These are phyloP conservation scores for Pseudopodoces humilis DNA, from an alignment of 2,113 vertebrate species.

Conservation along the genomic window DNA sequence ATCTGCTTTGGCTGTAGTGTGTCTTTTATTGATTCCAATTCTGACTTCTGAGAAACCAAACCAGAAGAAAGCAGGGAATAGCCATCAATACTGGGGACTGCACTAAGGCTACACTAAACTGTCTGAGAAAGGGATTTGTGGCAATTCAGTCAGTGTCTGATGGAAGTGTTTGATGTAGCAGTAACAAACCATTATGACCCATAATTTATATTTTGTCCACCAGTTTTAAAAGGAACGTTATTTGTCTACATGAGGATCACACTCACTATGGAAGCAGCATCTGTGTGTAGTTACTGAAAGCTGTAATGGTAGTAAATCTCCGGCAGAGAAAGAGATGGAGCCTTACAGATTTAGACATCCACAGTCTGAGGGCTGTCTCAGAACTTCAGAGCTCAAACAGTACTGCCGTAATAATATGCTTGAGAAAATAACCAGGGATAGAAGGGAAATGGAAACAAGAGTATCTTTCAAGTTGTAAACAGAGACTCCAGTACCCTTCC, in stretches of 20 bases:
- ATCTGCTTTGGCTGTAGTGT: background rate
- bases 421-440: constrained; percentile 3
- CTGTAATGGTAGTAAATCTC: constrained; percentile 43
- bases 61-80: background rate
- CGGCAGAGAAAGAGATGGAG: background rate
- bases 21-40: background rate
- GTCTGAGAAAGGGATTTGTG: constrained; percentile 7
- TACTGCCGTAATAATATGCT: background rate
- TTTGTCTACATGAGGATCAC: constrained; percentile 36
- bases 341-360: background rate
- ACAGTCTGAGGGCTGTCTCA: background rate
- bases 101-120: background rate
- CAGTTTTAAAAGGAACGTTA: background rate
- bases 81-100: background rate
- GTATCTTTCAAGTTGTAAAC: background rate
- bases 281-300: constrained; percentile 40
- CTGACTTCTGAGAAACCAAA: constrained; percentile 27
- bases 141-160: background rate
- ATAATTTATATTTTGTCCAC: constrained; percentile 41
- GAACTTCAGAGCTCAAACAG: background rate
- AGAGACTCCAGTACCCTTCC: background rate
- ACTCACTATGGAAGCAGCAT: constrained; percentile 34
- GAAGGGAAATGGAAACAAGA: background rate
- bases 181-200: constrained; percentile 4
- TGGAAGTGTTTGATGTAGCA: constrained; percentile 18